Evolutionary conservation across 2,888 invertebrate genomes (phyloP).

Genomic region (Horisme vitalbata): DNA sequence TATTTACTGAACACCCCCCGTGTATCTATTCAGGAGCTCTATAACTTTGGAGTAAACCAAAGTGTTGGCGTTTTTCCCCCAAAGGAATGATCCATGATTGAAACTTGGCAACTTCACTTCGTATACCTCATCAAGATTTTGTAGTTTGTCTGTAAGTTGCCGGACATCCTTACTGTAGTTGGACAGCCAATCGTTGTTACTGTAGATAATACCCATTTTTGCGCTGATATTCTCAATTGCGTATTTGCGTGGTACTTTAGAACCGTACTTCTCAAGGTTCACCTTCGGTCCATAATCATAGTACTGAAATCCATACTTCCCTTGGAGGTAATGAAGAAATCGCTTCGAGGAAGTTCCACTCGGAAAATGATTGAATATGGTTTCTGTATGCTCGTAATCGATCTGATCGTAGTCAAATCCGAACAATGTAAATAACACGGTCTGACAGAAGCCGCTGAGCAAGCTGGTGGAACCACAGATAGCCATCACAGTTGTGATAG

Average conservation of each 20-base stretch:
- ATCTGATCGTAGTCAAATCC: constrained; percentile 7
- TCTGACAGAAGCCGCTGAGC: not conserved
- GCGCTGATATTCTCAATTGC: not conserved
- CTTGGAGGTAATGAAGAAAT: constrained; percentile 33
- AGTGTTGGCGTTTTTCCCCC: too few relatives aligned
- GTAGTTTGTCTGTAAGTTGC: too few relatives aligned
- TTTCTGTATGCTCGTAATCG: constrained; percentile 26
- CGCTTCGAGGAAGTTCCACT: constrained; percentile 72
- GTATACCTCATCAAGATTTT: too few relatives aligned
- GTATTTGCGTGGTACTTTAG: not conserved
- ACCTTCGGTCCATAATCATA: not conserved
- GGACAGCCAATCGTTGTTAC: constrained; percentile 5
- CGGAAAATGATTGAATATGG: constrained; percentile 35
- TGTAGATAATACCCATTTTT: constrained; percentile 1
- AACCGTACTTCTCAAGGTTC: constrained; percentile 1
- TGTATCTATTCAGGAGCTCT: too few relatives aligned
- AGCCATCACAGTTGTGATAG: not conserved
- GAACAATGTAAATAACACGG: constrained; percentile 1
- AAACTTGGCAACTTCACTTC: too few relatives aligned
- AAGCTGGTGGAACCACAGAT: constrained; percentile 3
- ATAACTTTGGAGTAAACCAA: too few relatives aligned
- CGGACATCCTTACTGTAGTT: too few relatives aligned
- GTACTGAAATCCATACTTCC: not conserved
- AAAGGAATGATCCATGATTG: too few relatives aligned
- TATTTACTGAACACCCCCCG: too few relatives aligned